phyloP scores from a whole-genome alignment of 1,140 invertebrate species.

The Rhopalosiphum maidis region DNA sequence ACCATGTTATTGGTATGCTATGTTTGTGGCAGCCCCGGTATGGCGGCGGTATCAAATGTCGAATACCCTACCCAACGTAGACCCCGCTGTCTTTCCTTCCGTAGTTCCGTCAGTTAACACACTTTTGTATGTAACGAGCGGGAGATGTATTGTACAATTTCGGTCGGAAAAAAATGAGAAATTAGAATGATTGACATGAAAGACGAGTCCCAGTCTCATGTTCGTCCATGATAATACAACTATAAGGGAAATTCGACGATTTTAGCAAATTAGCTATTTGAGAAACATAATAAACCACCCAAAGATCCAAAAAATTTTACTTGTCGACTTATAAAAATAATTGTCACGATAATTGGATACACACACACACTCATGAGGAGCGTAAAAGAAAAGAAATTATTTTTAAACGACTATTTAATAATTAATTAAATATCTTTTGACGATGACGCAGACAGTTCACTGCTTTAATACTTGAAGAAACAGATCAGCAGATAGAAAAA shows the following conservation, averaged over 20 bases:
- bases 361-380: not conserved
- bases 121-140: not conserved
- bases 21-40: not conserved
- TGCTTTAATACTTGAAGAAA: not conserved
- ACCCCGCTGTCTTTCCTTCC: not conserved
- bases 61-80: not conserved
- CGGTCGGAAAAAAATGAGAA: not conserved
- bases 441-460: not conserved
- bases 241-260: not conserved
- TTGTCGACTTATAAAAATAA: not conserved
- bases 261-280: not conserved
- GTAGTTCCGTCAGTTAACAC: not conserved
- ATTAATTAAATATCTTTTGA: not conserved
- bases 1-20: not conserved
- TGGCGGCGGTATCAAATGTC: not conserved
- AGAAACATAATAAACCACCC: not conserved
- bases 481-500: not conserved
- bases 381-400: not conserved
- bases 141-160: not conserved
- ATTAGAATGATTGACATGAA: not conserved
- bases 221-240: not conserved
- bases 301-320: not conserved
- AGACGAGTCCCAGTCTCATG: not conserved
- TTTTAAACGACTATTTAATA: constrained; percentile 5
- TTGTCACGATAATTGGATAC: not conserved